Conservation (phyloP, 2,888 invertebrate species). For the Lochmaea capreae region DNA sequence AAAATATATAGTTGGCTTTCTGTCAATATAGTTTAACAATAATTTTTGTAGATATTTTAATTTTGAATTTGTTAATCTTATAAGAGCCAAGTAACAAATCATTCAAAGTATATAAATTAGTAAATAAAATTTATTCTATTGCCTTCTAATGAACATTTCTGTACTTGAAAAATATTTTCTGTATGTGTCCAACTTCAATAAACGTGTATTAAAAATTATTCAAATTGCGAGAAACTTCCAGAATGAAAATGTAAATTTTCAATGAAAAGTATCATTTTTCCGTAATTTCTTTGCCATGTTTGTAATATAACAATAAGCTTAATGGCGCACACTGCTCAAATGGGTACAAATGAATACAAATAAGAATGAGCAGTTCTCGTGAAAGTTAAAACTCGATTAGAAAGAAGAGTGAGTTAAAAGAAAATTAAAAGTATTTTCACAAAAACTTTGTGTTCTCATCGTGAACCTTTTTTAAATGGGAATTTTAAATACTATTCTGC, state of each 20-base stretch:
- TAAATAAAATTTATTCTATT: neutral
- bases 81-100: no score
- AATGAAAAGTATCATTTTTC: constrained; percentile 31
- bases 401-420: constrained; percentile 58
- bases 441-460: constrained; percentile 58
- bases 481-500: constrained; percentile 43
- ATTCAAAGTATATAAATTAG: no score
- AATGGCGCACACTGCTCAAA: constrained; percentile 46
- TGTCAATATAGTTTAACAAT: no score
- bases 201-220: constrained; percentile 24
- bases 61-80: no score
- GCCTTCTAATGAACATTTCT: constrained; percentile 1
- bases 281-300: constrained; percentile 41
- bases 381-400: constrained; percentile 60
- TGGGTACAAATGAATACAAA: constrained; percentile 50
- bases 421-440: constrained; percentile 60
- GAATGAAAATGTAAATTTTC: constrained; percentile 27
- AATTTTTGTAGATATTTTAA: no score
- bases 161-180: neutral
- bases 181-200: neutral
- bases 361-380: constrained; percentile 50
- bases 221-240: constrained; percentile 9
- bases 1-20: no score
- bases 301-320: constrained; percentile 47
- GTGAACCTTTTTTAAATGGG: constrained; percentile 50